A percentile compares a stretch with the other conserved stretches of the same genome.
These are phyloP conservation scores for Brachionus rotundiformis DNA, from an alignment of 1,140 invertebrate species.

Conservation along the genomic window DNA sequence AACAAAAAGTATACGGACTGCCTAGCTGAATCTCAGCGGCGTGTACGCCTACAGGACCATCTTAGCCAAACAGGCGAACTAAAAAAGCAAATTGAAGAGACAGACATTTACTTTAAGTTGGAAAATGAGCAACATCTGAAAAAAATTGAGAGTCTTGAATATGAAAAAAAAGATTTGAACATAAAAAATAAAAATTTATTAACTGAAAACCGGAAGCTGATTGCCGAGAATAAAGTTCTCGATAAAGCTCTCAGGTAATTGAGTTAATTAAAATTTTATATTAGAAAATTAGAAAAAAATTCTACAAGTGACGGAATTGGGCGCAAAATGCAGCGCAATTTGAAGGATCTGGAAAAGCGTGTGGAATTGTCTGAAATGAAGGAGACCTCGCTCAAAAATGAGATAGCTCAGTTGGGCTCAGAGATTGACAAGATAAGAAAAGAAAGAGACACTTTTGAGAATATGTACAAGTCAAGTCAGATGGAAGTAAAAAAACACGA, in stretches of 20 bases:
- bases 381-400: background rate
- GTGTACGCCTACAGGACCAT: constrained; percentile 36
- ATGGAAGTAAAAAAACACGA: constrained; percentile 44
- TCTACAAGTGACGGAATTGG: constrained; percentile 37
- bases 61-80: constrained; percentile 25
- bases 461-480: background rate
- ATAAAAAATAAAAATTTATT: constrained; percentile 39
- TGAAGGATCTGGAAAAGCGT: constrained; percentile 21
- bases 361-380: constrained; percentile 8
- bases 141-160: constrained; percentile 20
- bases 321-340: constrained; percentile 7
- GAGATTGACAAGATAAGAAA: constrained; percentile 7
- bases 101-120: constrained; percentile 34
- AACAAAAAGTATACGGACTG: constrained; percentile 23
- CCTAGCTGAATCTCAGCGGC: background rate
- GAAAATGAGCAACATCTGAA: background rate
- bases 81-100: constrained; percentile 43
- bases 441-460: constrained; percentile 32
- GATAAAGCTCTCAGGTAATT: constrained; percentile 39
- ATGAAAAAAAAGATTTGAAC: constrained; percentile 30
- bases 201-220: constrained; percentile 14
- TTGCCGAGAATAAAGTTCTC: constrained; percentile 44
- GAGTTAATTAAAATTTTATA: background rate
- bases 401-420: background rate
- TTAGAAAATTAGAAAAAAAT: constrained; percentile 1